phyloP scores from a whole-genome alignment of 2,797 vertebrate species.

The Chaetophractus vellerosus region DNA sequence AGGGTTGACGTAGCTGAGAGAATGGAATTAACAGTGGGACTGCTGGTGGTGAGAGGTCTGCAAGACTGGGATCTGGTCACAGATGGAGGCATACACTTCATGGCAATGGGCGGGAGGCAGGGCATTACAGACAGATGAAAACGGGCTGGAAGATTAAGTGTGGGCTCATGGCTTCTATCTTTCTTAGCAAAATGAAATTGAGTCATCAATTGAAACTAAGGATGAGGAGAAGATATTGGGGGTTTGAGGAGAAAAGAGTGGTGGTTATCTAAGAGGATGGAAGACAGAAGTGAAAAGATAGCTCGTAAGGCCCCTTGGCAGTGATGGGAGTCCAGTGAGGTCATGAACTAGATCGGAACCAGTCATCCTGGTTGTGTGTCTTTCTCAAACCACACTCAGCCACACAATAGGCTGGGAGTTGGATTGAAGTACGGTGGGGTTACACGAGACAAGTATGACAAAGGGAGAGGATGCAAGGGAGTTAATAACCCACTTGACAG shows the following conservation, averaged over 20 bases:
- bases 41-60: neutral
- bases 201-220: neutral
- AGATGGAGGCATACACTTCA: neutral
- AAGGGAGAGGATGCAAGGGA: neutral
- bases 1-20: neutral
- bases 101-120: neutral
- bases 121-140: neutral
- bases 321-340: neutral
- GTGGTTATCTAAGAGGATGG: neutral
- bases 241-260: neutral
- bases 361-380: neutral
- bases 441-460: neutral
- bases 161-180: neutral
- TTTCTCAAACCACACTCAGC: neutral
- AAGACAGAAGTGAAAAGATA: neutral
- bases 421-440: neutral
- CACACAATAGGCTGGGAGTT: too few species aligned
- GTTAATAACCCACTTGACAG: neutral
- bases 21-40: too few species aligned
- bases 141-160: neutral
- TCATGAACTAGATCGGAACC: neutral
- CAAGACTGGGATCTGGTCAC: neutral
- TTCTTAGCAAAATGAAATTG: neutral
- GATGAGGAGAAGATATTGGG: neutral
- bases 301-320: neutral